Base-by-base conservation (phyloP, 2,113 vertebrate genomes). In the Vidua macroura region DNA sequence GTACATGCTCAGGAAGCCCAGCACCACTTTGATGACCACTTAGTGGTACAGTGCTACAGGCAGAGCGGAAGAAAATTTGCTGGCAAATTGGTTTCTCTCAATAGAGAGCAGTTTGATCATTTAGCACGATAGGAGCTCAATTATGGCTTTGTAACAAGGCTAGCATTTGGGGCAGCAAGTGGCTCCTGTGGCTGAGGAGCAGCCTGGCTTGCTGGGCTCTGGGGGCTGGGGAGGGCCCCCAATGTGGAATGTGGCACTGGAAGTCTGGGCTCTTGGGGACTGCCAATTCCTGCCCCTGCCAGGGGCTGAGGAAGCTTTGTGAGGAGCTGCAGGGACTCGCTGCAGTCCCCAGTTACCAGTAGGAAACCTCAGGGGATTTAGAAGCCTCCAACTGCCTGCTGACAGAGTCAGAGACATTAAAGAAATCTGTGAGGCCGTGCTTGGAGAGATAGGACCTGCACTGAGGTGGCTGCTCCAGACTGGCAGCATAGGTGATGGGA, bases 31-130 rank as follows among this genome's bases (percentile, higher is more conserved):
- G 39, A 55, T 53, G 80, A 84, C 10, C 41, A n/a, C 46, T 84
- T 73, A 68, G 8, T 49, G 73, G 51, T 48, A 55, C 52, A 83
- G 60, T 53, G 66, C 69, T 64, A 53, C 41, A 84, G 58, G 37
- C 69, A 83, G 77, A 95, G 31, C 8, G 6, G 81, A 89, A 89
- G 86, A 39, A 88, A 76, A 95, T 81, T 75, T 92, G 44, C 77
- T 89, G 91, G 92, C 28, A 78, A 94, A 93, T 89, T 86, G 63
- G 37, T 78, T 93, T 94, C 44, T 83, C 86, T 91, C 83, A 77
- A 58, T 24, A 68, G 68, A 91, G 35, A 23, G 44, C 49, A 94
- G 63, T 92, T 92, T 70, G 83, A 86, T 76, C 3, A 78, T 72
- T 82, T 73, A 94, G 76, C 44, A 39, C 64, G 25, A 51, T 72